Evolutionary conservation across 1,140 invertebrate species (phyloP).

Genomic region (Rhopalosiphum maidis): DNA sequence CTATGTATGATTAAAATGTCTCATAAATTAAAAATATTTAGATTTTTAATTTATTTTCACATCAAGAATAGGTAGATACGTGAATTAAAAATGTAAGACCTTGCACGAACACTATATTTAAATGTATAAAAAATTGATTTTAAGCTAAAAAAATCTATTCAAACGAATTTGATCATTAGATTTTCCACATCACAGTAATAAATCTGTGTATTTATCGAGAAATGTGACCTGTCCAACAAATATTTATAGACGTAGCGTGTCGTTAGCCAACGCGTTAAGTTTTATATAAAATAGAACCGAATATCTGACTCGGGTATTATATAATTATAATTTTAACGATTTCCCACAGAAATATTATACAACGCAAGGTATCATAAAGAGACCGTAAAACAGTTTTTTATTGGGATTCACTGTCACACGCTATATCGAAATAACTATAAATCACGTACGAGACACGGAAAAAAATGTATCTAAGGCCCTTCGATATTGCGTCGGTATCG

Average conservation of each 20-base stretch:
- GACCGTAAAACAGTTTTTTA: slow-evolving; percentile 11
- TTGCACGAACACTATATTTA: neutral
- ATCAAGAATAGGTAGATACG: neutral
- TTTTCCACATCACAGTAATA: neutral
- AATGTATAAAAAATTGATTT: neutral
- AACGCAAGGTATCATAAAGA: neutral
- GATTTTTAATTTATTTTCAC: neutral
- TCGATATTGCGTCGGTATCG: neutral
- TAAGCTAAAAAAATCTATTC: neutral
- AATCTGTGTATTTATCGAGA: neutral
- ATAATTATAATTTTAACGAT: neutral
- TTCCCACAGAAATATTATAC: slow-evolving; percentile 11
- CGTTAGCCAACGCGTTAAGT: neutral
- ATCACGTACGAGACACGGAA: neutral
- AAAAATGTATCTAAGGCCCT: neutral
- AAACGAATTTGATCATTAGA: neutral
- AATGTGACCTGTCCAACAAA: neutral
- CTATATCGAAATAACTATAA: neutral
- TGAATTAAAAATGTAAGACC: neutral
- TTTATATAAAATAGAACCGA: neutral
- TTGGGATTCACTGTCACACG: slow-evolving; percentile 10
- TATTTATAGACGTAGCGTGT: neutral
- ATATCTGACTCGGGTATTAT: neutral
- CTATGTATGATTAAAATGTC: neutral
- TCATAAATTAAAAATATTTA: neutral